Conservation (phyloP, 2,888 invertebrate species). For the Muscina levida region DNA sequence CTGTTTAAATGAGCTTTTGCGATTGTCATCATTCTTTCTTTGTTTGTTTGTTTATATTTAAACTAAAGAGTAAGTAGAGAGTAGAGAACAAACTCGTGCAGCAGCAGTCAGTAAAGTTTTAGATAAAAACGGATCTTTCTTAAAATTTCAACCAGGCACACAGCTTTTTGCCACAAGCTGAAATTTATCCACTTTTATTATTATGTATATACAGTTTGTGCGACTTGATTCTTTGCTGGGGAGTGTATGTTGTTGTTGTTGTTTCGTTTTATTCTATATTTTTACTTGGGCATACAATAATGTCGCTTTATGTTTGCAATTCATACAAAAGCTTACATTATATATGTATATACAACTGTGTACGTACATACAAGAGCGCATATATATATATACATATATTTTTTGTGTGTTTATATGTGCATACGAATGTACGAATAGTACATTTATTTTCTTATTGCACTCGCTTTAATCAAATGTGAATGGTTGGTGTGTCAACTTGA, state of each 20-base stretch:
- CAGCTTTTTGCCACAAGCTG: slow-evolving; percentile 65
- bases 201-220: too few species aligned
- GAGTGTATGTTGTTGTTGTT: background rate
- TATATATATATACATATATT: background rate
- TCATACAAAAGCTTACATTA: slow-evolving; percentile 35
- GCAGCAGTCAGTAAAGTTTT: slow-evolving; percentile 50
- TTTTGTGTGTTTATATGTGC: background rate
- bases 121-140: slow-evolving; percentile 79
- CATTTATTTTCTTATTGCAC: too few species aligned
- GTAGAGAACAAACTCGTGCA: background rate
- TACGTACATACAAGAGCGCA: background rate
- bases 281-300: slow-evolving; percentile 24
- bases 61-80: background rate
- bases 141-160: slow-evolving; percentile 75
- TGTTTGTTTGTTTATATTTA: background rate
- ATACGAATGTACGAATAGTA: too few species aligned
- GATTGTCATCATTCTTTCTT: too few species aligned
- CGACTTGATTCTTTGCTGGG: background rate
- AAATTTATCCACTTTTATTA: slow-evolving; percentile 66
- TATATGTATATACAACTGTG: background rate
- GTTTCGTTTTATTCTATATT: slow-evolving; percentile 29
- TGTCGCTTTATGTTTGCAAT: slow-evolving; percentile 52
- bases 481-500: too few species aligned
- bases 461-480: too few species aligned
- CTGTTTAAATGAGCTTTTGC: too few species aligned